Evolutionary conservation across 2,888 invertebrate species (phyloP).

Genomic region (Heliconius aoede): DNA sequence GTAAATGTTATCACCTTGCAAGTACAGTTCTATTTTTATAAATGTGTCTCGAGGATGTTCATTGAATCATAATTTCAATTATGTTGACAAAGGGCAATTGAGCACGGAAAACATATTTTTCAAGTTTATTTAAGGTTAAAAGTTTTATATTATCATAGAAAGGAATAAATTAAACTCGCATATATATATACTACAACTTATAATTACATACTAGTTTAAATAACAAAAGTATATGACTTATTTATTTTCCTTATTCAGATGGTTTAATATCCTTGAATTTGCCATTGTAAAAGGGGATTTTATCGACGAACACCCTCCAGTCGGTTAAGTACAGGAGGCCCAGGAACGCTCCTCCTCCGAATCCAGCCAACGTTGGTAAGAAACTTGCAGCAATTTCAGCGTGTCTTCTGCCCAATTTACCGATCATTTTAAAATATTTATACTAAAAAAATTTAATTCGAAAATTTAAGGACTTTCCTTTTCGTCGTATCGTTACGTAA

Average conservation of each 20-base stretch:
- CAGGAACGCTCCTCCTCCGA: conserved; percentile 86
- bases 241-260: conserved; percentile 55
- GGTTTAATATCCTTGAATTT: conserved; percentile 85
- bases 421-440: conserved; percentile 60
- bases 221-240: conserved; percentile 45
- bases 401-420: conserved; percentile 85
- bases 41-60: too few relatives aligned
- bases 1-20: too few relatives aligned
- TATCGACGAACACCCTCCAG: conserved; percentile 89
- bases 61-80: too few relatives aligned
- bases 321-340: conserved; percentile 89
- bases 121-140: too few relatives aligned
- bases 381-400: conserved; percentile 79
- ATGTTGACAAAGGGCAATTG: too few relatives aligned
- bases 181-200: conserved; percentile 48
- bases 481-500: conserved; percentile 3
- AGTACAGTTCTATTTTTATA: too few relatives aligned
- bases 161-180: conserved; percentile 34
- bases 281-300: conserved; percentile 89
- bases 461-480: not conserved
- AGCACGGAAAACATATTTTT: too few relatives aligned
- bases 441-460: not conserved
- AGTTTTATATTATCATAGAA: not conserved
- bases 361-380: conserved; percentile 85
- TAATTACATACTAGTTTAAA: conserved; percentile 53